A percentile compares a stretch with the other conserved stretches of the same genome.
phyloP scores from a whole-genome alignment of 2,113 vertebrate genomes.

The Tupaia tana region DNA sequence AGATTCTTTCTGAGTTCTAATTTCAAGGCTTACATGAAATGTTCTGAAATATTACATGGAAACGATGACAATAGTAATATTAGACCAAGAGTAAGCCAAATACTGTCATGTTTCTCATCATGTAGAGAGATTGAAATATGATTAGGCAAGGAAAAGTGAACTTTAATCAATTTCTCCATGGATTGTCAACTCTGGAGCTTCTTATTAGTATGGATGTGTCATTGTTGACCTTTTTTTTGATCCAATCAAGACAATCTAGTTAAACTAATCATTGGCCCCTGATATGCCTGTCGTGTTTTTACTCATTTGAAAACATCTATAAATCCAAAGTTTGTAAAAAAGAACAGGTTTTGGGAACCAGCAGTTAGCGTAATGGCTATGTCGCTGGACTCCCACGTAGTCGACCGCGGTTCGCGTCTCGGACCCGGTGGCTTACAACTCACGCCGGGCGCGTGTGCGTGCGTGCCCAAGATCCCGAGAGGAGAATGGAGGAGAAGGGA shows the following conservation, averaged over 20 bases:
- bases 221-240: not conserved
- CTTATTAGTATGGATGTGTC: not conserved
- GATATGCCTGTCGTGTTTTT: not conserved
- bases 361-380: too few species aligned
- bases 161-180: not conserved
- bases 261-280: not conserved
- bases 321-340: not conserved
- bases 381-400: too few species aligned
- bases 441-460: too few species aligned
- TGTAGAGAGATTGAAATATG: not conserved
- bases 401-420: too few species aligned
- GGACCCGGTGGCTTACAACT: too few species aligned
- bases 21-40: not conserved
- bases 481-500: too few species aligned
- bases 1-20: not conserved
- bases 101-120: not conserved
- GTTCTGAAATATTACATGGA: conserved; percentile 1
- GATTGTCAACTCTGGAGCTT: not conserved
- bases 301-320: not conserved
- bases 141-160: not conserved
- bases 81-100: not conserved
- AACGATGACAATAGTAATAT: not conserved
- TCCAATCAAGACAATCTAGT: not conserved
- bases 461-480: too few species aligned
- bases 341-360: too few species aligned